Evolutionary conservation across 1,140 invertebrate species (phyloP), one percentile per base, ranked within the genome.

Genomic region (Brachionus rubens): DNA sequence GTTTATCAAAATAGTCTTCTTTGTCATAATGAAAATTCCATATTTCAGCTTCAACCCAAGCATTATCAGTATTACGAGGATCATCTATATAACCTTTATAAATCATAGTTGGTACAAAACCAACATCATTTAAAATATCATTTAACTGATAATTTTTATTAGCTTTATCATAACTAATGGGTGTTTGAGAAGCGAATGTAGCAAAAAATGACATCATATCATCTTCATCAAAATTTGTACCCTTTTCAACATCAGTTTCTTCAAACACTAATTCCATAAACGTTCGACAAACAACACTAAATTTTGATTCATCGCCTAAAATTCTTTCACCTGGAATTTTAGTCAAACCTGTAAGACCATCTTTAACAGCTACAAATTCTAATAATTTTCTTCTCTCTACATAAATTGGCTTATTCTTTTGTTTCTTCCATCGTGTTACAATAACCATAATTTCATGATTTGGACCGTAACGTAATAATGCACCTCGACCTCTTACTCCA

Each of bases 101-200:
- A 33, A 54, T 56, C 72, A 75, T 75, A 21, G 68, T 72, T 0
- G 68, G 68, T 19, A 72, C 30, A 72, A 72, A 72, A 10, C 68
- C 68, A 24, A 72, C 30, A 21, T 72, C 43, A 19, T 75, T 47
- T 6, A 77, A 40, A 0, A 62, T 36, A 47, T 76, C 75, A 21
- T 46, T 62, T 6, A 67, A 16, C 19, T n/a, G 26, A 24, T 12
- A 33, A 12, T 30, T 16, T 56, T 78, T 85, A 56, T 85, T 85
- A 78, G 86, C 76, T 70, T 78, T 87, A 87, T 78, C 87, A 83
- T 24, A 90, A 80, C 24, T 84, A 87, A 81, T 92, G 90, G 59
- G 83, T 1, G 92, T 91, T 86, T 96, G 94, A 85, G 96, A 93
- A 80, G 90, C 87, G 80, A 96, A 96, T 85, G 68, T 50, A 12